Conservation (phyloP, 2,888 invertebrate species). For the Diabrotica balteata region DNA sequence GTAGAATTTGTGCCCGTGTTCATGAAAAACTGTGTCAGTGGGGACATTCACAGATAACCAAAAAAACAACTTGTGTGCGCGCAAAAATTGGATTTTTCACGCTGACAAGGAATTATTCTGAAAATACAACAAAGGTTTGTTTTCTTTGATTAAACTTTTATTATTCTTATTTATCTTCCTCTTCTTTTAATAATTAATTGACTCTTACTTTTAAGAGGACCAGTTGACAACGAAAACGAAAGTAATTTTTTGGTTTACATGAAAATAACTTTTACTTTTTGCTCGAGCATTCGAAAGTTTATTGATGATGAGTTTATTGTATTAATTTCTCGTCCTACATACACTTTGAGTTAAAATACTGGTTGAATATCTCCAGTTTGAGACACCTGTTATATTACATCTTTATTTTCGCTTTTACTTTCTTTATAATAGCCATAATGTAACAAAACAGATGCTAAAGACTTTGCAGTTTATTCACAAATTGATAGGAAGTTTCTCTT, state of each 20-base stretch:
- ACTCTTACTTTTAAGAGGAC: neutral
- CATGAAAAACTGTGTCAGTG: constrained; percentile 83
- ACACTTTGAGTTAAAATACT: constrained; percentile 18
- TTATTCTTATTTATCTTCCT: neutral
- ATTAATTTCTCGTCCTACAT: constrained; percentile 37
- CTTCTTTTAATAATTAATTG: neutral
- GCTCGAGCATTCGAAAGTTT: constrained; percentile 37
- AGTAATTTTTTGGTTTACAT: constrained; percentile 30
- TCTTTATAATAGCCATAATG: constrained; percentile 1
- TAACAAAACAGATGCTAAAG: constrained; percentile 2
- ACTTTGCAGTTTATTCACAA: neutral
- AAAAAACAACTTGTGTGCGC: constrained; percentile 64
- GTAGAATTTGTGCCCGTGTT: constrained; percentile 82
- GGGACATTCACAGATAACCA: constrained; percentile 66
- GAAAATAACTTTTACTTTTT: constrained; percentile 38
- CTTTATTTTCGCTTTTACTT: constrained; percentile 30
- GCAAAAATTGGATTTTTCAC: constrained; percentile 71
- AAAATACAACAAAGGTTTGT: constrained; percentile 33
- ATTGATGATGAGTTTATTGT: constrained; percentile 39
- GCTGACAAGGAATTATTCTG: constrained; percentile 44
- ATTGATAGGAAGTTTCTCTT: neutral
- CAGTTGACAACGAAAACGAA: constrained; percentile 22
- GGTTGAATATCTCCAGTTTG: constrained; percentile 3
- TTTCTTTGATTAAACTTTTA: constrained; percentile 11
- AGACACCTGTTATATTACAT: constrained; percentile 21